A percentile compares a stretch with the other conserved stretches of the same genome.
Conservation (phyloP, 1,140 invertebrate species). For the Melitaea cinxia region DNA sequence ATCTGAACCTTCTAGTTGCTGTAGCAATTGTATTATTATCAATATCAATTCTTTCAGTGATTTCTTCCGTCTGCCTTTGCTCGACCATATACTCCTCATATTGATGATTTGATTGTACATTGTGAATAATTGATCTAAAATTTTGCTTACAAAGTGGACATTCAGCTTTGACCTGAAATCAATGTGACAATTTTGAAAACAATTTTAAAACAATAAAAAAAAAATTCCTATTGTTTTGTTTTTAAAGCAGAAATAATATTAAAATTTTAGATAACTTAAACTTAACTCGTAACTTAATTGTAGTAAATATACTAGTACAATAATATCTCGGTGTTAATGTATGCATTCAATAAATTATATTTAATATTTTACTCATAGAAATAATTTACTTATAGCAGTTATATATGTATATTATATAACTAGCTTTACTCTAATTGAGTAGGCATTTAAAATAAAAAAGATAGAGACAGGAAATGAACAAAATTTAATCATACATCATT, state of each 20-base stretch:
- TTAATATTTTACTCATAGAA: too few species aligned
- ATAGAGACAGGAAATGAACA: too few species aligned
- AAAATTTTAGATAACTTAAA: neutral
- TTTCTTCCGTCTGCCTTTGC: slow-evolving; percentile 56
- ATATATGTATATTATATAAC: too few species aligned
- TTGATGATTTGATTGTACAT: slow-evolving; percentile 92
- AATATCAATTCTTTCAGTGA: slow-evolving; percentile 53
- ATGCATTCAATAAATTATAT: too few species aligned
- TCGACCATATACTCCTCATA: slow-evolving; percentile 93
- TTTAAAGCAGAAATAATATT: neutral
- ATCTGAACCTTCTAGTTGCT: slow-evolving; percentile 62
- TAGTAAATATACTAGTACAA: too few species aligned
- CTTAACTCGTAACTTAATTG: too few species aligned
- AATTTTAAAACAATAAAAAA: neutral
- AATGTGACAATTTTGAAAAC: neutral
- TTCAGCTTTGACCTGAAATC: slow-evolving; percentile 90
- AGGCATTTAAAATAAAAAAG: too few species aligned
- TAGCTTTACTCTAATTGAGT: too few species aligned
- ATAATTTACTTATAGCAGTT: too few species aligned
- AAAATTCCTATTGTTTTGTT: neutral
- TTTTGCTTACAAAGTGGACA: slow-evolving; percentile 96
- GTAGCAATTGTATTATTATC: slow-evolving; percentile 49
- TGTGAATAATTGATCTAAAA: slow-evolving; percentile 95
- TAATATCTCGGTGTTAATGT: too few species aligned
- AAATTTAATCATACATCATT: too few species aligned